Percentiles rank a stretch among this genome's conserved stretches.
These are phyloP conservation scores for Rhinoraja longicauda DNA, from an alignment of 2,797 vertebrate species.

Conservation along the genomic window DNA sequence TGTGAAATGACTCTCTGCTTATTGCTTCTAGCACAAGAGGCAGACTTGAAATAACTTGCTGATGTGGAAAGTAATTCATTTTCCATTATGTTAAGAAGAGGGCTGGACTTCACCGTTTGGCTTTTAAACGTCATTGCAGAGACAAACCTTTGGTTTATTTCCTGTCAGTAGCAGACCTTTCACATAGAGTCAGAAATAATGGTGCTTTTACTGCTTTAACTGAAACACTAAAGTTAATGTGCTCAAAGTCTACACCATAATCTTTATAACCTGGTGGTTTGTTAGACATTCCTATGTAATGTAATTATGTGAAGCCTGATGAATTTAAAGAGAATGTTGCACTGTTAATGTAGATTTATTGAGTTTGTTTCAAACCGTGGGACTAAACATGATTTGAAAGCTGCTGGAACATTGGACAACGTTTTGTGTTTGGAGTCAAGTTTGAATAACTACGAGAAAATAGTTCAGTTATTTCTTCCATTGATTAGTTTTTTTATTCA, in stretches of 20 bases:
- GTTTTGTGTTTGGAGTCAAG: background rate
- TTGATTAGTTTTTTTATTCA: background rate
- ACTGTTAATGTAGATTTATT: background rate
- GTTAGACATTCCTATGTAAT: constrained; percentile 28
- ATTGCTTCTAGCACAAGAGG: background rate
- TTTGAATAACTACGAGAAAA: background rate
- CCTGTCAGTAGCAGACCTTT: background rate
- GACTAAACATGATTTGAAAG: background rate
- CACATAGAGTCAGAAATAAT: constrained; percentile 3
- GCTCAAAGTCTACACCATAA: constrained; percentile 33
- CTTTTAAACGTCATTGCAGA: constrained; percentile 1
- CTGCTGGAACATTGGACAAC: too few species aligned
- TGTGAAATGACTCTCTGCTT: background rate
- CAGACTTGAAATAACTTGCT: background rate
- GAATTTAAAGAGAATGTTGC: constrained; percentile 1
- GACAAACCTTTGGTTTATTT: background rate
- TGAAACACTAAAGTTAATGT: background rate
- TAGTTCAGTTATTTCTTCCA: background rate
- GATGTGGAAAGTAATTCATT: background rate
- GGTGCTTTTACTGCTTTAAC: constrained; percentile 30
- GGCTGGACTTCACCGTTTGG: background rate
- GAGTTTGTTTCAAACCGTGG: background rate
- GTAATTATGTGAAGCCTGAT: background rate
- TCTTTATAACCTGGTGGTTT: constrained; percentile 33
- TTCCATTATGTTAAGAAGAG: background rate